Evolutionary conservation across 1,140 invertebrate genomes (phyloP).

Genomic region (Zaprionus davidi): DNA sequence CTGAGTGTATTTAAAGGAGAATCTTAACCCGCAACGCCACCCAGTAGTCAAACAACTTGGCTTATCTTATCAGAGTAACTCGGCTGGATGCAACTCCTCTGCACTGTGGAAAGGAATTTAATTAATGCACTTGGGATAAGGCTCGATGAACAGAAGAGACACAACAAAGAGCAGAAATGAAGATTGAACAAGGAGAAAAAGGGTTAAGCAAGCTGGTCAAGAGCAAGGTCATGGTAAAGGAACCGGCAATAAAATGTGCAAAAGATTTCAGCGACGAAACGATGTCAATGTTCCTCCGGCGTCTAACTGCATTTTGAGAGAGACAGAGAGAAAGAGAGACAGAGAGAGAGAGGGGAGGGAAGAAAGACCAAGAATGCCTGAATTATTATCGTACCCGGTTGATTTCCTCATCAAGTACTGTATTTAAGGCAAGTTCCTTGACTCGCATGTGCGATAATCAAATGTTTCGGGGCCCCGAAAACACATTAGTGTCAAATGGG

Average conservation of each 20-base stretch:
- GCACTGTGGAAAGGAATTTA: constrained; percentile 49
- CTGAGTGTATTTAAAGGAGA: background rate
- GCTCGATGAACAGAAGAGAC: background rate
- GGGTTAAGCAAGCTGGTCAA: background rate
- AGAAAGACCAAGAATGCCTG: background rate
- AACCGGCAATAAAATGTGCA: constrained; percentile 8
- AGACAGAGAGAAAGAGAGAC: background rate
- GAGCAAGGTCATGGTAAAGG: constrained; percentile 26
- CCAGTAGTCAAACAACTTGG: constrained; percentile 38
- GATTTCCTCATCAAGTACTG: constrained; percentile 15
- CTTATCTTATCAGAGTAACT: constrained; percentile 67
- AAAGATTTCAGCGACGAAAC: background rate
- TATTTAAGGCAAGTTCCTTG: constrained; percentile 58
- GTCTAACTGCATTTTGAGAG: constrained; percentile 57
- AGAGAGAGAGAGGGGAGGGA: background rate
- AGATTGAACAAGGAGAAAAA: background rate
- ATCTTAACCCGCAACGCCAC: constrained; percentile 20
- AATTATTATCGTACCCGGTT: constrained; percentile 24
- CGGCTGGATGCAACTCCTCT: constrained; percentile 6
- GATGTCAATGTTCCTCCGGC: constrained; percentile 39
- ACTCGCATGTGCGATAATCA: constrained; percentile 59
- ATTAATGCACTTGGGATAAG: constrained; percentile 57
- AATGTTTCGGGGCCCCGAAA: constrained; percentile 57
- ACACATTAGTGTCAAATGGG: constrained; percentile 71
- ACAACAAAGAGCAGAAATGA: constrained; percentile 5